Evolutionary conservation across 1,140 invertebrate genomes (phyloP), one percentile per base, ranked within the genome.

Genomic region (Apolygus lucorum): DNA sequence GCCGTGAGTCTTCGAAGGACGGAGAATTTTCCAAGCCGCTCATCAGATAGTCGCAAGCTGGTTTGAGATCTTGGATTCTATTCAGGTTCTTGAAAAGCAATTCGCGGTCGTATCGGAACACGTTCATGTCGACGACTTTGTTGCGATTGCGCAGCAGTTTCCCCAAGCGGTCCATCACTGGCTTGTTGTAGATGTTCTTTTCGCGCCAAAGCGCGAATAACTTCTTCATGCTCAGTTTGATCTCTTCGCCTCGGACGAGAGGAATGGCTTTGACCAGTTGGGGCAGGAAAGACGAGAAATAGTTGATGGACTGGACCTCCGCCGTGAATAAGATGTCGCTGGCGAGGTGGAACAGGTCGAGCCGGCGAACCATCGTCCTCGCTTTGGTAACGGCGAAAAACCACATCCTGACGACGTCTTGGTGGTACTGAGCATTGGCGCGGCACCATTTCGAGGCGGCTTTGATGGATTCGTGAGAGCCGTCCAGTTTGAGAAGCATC

Each of bases 401-500:
- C 54, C 54, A 59, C 54, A 59, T 59, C 4, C 22, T 11, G 11
- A 59, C 54, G 54, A 59, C 22, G 11, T 59, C 54, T 24, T 17
- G 11, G 54, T 59, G 54, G 22, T 59, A 22, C 22, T 11, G 11
- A 11, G 54, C 11, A 24, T 59, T 59, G 13, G 54, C 54, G 8
- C 54, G 54, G 22, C 54, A 59, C 54, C 54, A 59, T 59, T 59
- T 59, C 13, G 54, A 59, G 22, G 54, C 54, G 13, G 54, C 54
- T 59, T 59, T 59, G 54, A 59, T 59, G 13, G 54, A 59, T 21
- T 59, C 54, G 22, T 59, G 54, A 22, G 54, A 11, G 8, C 54
- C 54, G 54, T 59, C 54, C 4, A 59, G 54, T 59, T 59, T 59
- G 54, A 59, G 54, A 21, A 59, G 54, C 54, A 59, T 59, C 54